A percentile compares a stretch with the other conserved stretches of the same genome.
Conservation (phyloP, 2,888 invertebrate genomes). For the Colostygia pectinataria region DNA sequence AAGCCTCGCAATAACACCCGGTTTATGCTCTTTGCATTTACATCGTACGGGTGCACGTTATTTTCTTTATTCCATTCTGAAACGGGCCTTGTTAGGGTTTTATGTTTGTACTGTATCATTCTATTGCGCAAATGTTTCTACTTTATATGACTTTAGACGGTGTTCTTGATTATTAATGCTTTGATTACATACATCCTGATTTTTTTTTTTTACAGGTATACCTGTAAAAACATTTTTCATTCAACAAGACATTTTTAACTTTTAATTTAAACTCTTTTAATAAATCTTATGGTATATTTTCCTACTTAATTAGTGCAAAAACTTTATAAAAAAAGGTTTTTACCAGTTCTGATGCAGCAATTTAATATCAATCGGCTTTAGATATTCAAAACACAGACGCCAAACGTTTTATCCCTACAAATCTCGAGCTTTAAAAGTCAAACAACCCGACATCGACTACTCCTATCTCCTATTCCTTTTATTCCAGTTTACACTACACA, state of each 20-base stretch:
- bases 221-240: no score
- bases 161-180: constrained; percentile 6
- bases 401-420: constrained; percentile 23
- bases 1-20: constrained; percentile 42
- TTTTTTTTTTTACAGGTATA: no score
- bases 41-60: constrained; percentile 35
- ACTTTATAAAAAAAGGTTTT: no score
- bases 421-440: constrained; percentile 21
- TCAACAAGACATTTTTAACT: no score
- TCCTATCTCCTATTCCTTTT: constrained; percentile 22
- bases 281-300: no score
- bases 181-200: constrained; percentile 2
- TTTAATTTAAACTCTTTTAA: no score
- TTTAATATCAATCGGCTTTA: background rate
- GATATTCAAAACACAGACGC: constrained; percentile 20
- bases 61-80: constrained; percentile 30
- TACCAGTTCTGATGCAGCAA: no score
- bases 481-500: constrained; percentile 31
- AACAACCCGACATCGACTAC: constrained; percentile 23
- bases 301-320: no score
- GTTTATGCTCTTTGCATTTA: constrained; percentile 46
- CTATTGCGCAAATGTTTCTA: constrained; percentile 23
- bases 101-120: constrained; percentile 31
- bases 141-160: constrained; percentile 21
- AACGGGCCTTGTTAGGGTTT: constrained; percentile 30